Evolutionary conservation across 2,888 invertebrate species (phyloP), one percentile per base, ranked within the genome.

Genomic region (Nephrotoma appendiculata): DNA sequence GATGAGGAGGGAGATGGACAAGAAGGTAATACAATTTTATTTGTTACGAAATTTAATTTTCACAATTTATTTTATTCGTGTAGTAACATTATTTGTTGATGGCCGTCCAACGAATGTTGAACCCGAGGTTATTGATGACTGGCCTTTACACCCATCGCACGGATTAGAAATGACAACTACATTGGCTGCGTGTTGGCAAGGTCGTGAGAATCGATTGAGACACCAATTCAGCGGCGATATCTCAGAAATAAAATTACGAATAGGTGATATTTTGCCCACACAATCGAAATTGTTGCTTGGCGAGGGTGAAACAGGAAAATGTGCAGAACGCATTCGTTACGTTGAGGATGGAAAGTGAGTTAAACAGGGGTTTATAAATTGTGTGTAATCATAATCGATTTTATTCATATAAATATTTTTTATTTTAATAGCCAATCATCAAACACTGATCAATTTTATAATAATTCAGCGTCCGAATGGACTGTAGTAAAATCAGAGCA

Each of bases 181-280:
- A 0, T 96, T 99, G 0, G 99, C 99, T 1, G 99, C 99, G 42
- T 99, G 99, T 93, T 99, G 98, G 97, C 99, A 99, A 94, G 97
- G 98, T 71, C 96, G 97, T 0, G 98, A 98, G 89, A 95, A 95
- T 91, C 96, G 96, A 90, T 96, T 98, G 93, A 96, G 96, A 90
- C 98, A 99, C 91, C 91, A 91, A 0, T 92, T 92, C 85, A 91
- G 89, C 87, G 92, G 92, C n/a, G 91, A 92, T 44, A 92, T 92
- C 48, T 91, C 91, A 0, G 91, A 91, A 87, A 91, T 92, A 0
- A 91, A 91, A 87, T 87, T 92, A 11, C 89, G 90, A 2, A 83
- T 91, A 0, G 89, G 90, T 52, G 88, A 88, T 12, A 88, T 90
- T 2, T 87, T 92, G 1, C 89, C 90, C 0, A 85, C 87, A 1